A percentile compares a stretch with the other conserved stretches of the same genome.
These are phyloP conservation scores for Troglohyphantes excavatus DNA, from an alignment of 2,888 invertebrate genomes.

Conservation along the genomic window DNA sequence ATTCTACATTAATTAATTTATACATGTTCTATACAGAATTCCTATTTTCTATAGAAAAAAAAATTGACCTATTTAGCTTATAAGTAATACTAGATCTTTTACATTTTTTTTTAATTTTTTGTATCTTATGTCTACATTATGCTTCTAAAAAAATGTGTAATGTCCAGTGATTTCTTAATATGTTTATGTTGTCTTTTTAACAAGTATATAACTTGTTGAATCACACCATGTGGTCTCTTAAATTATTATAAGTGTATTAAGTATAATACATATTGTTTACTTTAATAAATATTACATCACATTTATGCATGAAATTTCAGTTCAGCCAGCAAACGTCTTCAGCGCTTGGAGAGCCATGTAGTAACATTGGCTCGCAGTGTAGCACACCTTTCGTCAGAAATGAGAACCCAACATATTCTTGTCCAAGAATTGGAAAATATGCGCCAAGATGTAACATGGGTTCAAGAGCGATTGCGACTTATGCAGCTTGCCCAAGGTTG, in stretches of 20 bases:
- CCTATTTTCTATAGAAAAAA: no score
- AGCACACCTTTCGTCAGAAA: constrained; percentile 94
- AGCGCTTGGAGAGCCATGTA: constrained; percentile 93
- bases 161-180: no score
- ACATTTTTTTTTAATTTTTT: no score
- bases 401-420: constrained; percentile 91
- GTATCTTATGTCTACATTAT: no score
- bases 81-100: no score
- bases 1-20: no score
- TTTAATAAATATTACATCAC: neutral
- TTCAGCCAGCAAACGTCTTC: constrained; percentile 91
- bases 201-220: no score
- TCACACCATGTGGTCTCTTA: neutral
- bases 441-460: constrained; percentile 90
- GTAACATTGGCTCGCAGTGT: constrained; percentile 94
- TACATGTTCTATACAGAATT: no score
- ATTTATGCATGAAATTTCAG: no score
- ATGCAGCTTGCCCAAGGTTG: constrained; percentile 78
- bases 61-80: no score
- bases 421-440: constrained; percentile 92
- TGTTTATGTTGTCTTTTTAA: no score
- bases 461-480: constrained; percentile 84
- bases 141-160: no score
- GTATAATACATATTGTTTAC: constrained; percentile 1
- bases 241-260: neutral